Evolutionary conservation across 2,113 vertebrate genomes (phyloP), one percentile per base, ranked within the genome.

Genomic region (Dipodomys ordii): DNA sequence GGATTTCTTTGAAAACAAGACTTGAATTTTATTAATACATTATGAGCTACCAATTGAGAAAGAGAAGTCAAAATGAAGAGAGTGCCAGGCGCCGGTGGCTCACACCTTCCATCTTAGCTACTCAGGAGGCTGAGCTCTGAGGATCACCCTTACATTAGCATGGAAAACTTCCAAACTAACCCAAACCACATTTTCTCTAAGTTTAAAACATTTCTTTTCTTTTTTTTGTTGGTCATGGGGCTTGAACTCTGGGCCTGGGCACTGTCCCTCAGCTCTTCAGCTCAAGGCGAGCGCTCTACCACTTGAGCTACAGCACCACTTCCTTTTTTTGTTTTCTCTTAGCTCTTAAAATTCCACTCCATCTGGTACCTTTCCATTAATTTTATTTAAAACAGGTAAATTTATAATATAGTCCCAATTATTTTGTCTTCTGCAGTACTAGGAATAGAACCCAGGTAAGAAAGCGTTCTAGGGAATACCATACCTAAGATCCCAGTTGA

Each of bases 1-100:
- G 72, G 57, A 62, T 94, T 87, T 91, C 44, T 67, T 93, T 87
- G 64, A 69, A 89, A 82, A 35, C 44, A 79, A 86, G 23, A 65
- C 71, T 71, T 68, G n/a, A 86, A 32, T 69, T 90, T 92, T 90
- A 11, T 88, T 67, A 57, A 8, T 57, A 28, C 3, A 16, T 85
- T 71, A 46, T 27, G 39, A 35, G 25, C 53, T 92, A 46, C 30
- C 69, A 20, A 3, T 62, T 53, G 74, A 82, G 71, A 67, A 16
- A 7, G 28, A 88, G 39, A 35, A 65, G 44, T 27, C 69, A 30
- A 39, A 7, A 8, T 74, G 9, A n/a, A 85, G 84, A 39, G 39
- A 39, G 39, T 39, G 39, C 39, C 39, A 39, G 39, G 39, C 39
- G 39, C 39, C 39, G 39, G 39, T 39, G 39, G 39, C 39, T 39